These are phyloP conservation scores for Ochropacha duplaris DNA, from an alignment of 2,888 invertebrate genomes.

Conservation along the genomic window DNA sequence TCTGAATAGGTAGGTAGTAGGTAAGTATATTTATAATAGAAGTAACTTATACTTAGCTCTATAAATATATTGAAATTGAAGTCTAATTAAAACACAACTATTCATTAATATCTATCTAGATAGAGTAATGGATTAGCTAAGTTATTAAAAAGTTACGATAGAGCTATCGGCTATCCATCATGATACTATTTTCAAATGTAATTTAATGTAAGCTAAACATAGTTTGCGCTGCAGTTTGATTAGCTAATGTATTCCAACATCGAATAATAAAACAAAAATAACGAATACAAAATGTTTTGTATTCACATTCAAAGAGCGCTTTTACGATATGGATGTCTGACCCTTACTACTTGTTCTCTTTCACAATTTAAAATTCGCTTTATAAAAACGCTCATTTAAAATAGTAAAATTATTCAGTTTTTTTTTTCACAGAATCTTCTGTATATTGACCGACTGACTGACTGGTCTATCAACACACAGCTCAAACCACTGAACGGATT, in stretches of 20 bases:
- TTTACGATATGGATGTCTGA: background rate
- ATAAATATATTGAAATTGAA: too few relatives aligned
- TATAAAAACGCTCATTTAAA: background rate
- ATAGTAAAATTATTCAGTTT: too few relatives aligned
- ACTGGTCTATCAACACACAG: too few relatives aligned
- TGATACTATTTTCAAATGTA: background rate
- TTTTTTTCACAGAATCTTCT: too few relatives aligned
- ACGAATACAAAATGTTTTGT: slow-evolving; percentile 5
- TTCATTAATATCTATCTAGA: background rate
- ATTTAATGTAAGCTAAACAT: background rate
- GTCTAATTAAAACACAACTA: background rate
- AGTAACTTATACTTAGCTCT: too few relatives aligned
- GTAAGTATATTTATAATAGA: too few relatives aligned
- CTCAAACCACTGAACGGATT: too few relatives aligned
- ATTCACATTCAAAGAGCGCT: slow-evolving; percentile 5
- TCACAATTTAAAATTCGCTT: background rate
- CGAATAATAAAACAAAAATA: slow-evolving; percentile 4
- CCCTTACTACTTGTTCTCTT: background rate
- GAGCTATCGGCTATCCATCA: background rate
- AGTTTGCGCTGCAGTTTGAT: background rate
- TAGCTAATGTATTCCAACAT: background rate
- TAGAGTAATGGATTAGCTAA: background rate
- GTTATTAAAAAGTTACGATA: background rate
- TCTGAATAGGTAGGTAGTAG: too few relatives aligned
- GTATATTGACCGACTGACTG: too few relatives aligned